Base-by-base conservation (phyloP, 1,140 invertebrate genomes). In the Galendromus occidentalis region DNA sequence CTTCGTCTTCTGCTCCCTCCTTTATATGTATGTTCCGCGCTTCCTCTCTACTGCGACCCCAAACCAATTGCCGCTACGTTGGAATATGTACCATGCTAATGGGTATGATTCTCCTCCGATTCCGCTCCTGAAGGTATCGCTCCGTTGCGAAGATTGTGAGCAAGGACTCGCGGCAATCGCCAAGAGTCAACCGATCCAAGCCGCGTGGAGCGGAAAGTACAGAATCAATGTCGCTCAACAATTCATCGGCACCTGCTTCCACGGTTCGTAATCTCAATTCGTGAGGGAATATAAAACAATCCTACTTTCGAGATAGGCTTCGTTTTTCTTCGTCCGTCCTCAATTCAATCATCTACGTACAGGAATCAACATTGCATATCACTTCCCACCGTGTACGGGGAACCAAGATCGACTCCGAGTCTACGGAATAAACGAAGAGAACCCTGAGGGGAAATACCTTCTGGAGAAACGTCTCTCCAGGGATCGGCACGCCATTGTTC, bases 331-430 rank as follows among this genome's bases (percentile, higher is more conserved):
- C 42, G 14, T 44, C 42, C 42, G 14, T n/a, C 14, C n/a, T 44
- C n/a, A 44, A n/a, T n/a, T 44, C 14, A n/a, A n/a, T 44, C 14
- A 12, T 9, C 65, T 42, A n/a, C 30, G 33, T 1, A 66, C 44
- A 44, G 70, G 67, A 30, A 22, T 71, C 9, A 59, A 64, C 17
- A 67, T 71, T 1, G 67, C 69, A 28, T 70, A 71, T 29, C 65
- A 67, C 14, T 68, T 68, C 20, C 70, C 70, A 1, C 59, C 68
- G 25, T 71, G 70, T 44, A 66, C 67, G 28, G 42, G 55, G 5
- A 66, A 67, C 17, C 68, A 68, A 18, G 70, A 71, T 55, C 51
- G 68, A 45, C 66, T 71, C 39, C 67, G 70, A 14, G 66, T 71
- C 9, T 71, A 70, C 59, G 70, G 70, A 2, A 25, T 65, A 1